A percentile compares a stretch with the other conserved stretches of the same genome.
phyloP scores from a whole-genome alignment of 2,113 vertebrate genomes.

The Callocephalon fimbriatum region DNA sequence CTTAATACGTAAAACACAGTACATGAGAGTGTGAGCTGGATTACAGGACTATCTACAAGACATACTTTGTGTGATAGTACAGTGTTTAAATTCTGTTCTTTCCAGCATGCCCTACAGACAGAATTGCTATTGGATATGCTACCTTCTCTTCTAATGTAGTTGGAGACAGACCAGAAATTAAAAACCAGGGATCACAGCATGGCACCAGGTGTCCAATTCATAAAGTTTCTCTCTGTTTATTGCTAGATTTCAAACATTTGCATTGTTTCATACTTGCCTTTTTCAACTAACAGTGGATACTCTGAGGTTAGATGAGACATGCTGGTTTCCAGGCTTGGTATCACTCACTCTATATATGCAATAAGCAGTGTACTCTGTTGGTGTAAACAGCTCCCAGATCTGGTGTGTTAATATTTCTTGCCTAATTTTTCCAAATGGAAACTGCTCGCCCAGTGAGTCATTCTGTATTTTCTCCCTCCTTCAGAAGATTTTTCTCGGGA shows the following conservation, averaged over 20 bases:
- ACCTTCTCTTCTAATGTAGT: background rate
- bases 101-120: background rate
- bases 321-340: background rate
- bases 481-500: background rate
- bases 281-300: background rate
- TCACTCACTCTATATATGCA: background rate
- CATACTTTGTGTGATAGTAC: background rate
- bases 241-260: background rate
- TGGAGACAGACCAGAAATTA: background rate
- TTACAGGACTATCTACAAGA: background rate
- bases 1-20: background rate
- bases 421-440: slow-evolving; percentile 35
- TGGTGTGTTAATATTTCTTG: background rate
- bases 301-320: background rate
- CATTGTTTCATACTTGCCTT: background rate
- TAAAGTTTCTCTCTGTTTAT: background rate
- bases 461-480: background rate
- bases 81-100: background rate
- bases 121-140: background rate
- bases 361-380: background rate
- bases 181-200: background rate
- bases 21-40: background rate
- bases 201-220: background rate
- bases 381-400: background rate
- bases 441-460: slow-evolving; percentile 22